Percentiles rank a stretch among this genome's conserved stretches.
These are phyloP conservation scores for Tribolium madens DNA, from an alignment of 1,140 invertebrate species.

Conservation along the genomic window DNA sequence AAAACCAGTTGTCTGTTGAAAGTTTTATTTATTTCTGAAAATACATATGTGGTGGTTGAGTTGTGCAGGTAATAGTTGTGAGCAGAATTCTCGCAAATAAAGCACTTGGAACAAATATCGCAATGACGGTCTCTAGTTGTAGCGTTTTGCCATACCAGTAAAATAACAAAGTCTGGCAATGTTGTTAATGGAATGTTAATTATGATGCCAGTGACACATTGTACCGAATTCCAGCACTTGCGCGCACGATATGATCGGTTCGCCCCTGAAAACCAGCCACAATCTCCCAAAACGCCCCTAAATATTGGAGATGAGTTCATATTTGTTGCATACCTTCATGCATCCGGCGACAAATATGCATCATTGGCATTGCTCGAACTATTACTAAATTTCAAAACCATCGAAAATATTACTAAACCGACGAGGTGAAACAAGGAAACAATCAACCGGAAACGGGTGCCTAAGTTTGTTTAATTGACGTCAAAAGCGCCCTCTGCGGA, in stretches of 20 bases:
- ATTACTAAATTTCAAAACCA: background rate
- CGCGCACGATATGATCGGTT: constrained; percentile 57
- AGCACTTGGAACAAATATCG: constrained; percentile 4
- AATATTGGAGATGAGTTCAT: constrained; percentile 61
- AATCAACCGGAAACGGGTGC: constrained; percentile 38
- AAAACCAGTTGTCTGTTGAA: no score
- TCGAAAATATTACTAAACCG: no score
- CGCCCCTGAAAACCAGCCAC: constrained; percentile 43
- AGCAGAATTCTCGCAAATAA: constrained; percentile 16
- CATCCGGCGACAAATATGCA: constrained; percentile 62
- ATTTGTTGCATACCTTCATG: constrained; percentile 63
- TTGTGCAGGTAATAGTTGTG: background rate
- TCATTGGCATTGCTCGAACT: constrained; percentile 52
- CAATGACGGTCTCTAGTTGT: background rate
- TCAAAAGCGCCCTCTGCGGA: constrained; percentile 62
- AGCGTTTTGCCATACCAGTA: constrained; percentile 42
- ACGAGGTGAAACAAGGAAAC: constrained; percentile 4
- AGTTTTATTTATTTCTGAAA: no score
- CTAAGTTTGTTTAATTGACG: constrained; percentile 63
- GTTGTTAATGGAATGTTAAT: constrained; percentile 61
- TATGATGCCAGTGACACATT: constrained; percentile 62
- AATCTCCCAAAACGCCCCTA: constrained; percentile 53
- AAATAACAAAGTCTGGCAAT: constrained; percentile 59
- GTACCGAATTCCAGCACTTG: constrained; percentile 61
- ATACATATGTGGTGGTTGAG: no score